Evolutionary conservation across 1,140 invertebrate species (phyloP).

Genomic region (Cyclina sinensis): DNA sequence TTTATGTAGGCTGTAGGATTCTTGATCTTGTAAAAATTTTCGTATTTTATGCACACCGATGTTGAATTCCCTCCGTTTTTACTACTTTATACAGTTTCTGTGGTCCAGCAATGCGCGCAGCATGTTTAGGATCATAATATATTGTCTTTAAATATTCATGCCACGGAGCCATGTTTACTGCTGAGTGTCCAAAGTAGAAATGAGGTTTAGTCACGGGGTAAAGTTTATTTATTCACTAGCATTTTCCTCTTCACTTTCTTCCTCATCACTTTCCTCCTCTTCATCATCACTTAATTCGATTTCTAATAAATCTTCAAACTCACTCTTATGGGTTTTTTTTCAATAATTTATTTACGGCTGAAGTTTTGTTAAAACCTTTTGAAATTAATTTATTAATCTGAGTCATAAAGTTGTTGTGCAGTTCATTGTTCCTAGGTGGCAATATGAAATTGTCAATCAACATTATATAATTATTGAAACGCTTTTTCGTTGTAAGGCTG

Average conservation of each 20-base stretch:
- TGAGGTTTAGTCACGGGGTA: not conserved
- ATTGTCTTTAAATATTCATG: too few relatives aligned
- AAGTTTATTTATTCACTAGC: not conserved
- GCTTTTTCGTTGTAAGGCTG: too few relatives aligned
- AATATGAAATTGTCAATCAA: too few relatives aligned
- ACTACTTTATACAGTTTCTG: conserved; percentile 9
- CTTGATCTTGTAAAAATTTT: conserved; percentile 18
- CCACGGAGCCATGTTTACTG: not conserved
- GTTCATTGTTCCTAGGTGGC: too few relatives aligned
- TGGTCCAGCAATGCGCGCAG: not conserved
- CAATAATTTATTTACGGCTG: too few relatives aligned
- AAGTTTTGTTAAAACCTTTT: not conserved
- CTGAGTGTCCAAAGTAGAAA: not conserved
- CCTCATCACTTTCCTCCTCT: not conserved
- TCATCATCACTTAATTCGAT: not conserved
- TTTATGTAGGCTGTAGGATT: conserved; percentile 12
- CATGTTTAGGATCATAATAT: conserved; percentile 20
- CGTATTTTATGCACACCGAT: conserved; percentile 19
- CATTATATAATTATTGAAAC: too few relatives aligned
- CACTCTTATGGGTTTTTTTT: too few relatives aligned
- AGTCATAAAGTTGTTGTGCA: too few relatives aligned
- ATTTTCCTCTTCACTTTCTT: conserved; percentile 6
- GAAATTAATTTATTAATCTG: not conserved
- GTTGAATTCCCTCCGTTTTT: not conserved
- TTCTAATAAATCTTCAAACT: too few relatives aligned